phyloP scores from a whole-genome alignment of 2,888 invertebrate genomes.

The Ophioninae sp. region DNA sequence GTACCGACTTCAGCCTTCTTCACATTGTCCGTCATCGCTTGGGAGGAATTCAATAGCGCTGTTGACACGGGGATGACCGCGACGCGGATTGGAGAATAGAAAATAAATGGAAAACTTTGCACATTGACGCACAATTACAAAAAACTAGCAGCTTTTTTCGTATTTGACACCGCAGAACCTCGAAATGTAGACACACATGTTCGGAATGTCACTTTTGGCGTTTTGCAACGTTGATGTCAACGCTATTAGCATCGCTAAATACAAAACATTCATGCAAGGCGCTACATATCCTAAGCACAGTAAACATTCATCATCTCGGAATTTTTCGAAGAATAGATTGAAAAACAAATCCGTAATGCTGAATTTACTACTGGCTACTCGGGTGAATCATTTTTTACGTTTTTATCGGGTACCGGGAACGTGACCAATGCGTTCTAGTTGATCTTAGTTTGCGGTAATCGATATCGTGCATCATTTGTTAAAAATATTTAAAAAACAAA shows the following conservation, averaged over 20 bases:
- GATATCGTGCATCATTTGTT: conserved; percentile 29
- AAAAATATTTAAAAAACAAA: not conserved
- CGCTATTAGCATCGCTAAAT: not conserved
- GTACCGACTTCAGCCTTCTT: conserved; percentile 2
- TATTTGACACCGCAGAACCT: too few species aligned
- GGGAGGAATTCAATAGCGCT: not conserved
- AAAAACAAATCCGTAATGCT: not conserved
- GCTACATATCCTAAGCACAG: too few species aligned
- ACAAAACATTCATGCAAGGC: too few species aligned
- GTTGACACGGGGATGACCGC: not conserved
- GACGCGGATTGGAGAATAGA: not conserved
- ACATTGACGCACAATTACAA: not conserved
- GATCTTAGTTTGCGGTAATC: conserved; percentile 8
- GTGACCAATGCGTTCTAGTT: not conserved
- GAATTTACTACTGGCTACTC: not conserved
- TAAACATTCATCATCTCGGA: not conserved
- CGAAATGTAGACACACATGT: not conserved
- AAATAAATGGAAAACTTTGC: not conserved
- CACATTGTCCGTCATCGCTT: not conserved
- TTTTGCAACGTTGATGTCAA: not conserved
- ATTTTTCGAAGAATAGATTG: not conserved
- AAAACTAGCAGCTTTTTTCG: not conserved
- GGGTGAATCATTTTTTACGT: not conserved
- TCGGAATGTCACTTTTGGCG: not conserved
- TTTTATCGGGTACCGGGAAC: not conserved